Conservation (phyloP, 37 sponge, comb jelly and placozoan species). For the Halisarca cf. caerulea region DNA sequence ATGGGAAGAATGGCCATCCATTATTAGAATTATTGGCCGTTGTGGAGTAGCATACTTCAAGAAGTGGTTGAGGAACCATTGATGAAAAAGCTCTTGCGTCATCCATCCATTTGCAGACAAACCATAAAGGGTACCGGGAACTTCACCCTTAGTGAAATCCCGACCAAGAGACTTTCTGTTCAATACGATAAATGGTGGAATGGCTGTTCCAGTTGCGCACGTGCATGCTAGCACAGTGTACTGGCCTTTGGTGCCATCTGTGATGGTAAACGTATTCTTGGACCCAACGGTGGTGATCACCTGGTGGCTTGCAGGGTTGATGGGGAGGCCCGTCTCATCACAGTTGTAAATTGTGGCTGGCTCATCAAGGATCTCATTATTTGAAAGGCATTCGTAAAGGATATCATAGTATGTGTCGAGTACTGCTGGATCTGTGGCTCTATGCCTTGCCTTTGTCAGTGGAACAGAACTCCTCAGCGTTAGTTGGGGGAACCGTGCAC, state of each 20-base stretch:
- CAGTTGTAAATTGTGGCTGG: constrained; percentile 44
- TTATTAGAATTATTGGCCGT: constrained; percentile 23
- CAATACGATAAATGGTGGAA: constrained; percentile 41
- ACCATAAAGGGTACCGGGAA: constrained; percentile 53
- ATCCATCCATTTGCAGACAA: constrained; percentile 48
- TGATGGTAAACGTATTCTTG: constrained; percentile 14
- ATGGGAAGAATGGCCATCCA: constrained; percentile 41
- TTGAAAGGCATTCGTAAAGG: constrained; percentile 29
- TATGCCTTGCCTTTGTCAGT: constrained; percentile 42
- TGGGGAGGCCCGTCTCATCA: constrained; percentile 59
- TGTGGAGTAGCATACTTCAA: neutral
- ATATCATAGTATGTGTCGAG: constrained; percentile 42
- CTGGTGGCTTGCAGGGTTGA: constrained; percentile 28
- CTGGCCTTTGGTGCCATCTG: constrained; percentile 19
- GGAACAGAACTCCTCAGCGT: constrained; percentile 24
- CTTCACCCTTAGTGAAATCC: constrained; percentile 35
- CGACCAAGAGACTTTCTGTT: constrained; percentile 20
- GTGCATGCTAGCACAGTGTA: constrained; percentile 40
- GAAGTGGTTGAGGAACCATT: constrained; percentile 34
- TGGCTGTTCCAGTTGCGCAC: constrained; percentile 23
- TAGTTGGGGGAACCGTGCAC: constrained; percentile 32
- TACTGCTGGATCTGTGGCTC: constrained; percentile 37
- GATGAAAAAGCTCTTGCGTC: constrained; percentile 23
- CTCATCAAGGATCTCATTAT: constrained; percentile 42
- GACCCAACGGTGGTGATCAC: neutral